These are phyloP conservation scores for Drosophila niveifrons DNA, from an alignment of 2,888 invertebrate genomes.

Conservation along the genomic window DNA sequence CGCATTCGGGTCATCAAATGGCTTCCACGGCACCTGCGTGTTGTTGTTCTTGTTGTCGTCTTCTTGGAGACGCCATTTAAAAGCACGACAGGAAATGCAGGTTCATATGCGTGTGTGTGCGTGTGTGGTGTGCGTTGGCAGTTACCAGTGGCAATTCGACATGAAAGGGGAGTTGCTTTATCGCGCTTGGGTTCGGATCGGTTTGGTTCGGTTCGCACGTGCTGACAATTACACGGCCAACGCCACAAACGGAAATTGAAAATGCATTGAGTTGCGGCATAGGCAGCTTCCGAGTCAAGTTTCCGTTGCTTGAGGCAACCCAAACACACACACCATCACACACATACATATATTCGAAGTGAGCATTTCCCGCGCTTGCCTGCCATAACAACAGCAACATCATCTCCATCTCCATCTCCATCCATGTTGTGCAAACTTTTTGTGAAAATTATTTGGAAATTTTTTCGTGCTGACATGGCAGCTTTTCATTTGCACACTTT, in stretches of 20 bases:
- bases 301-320: slow-evolving; percentile 43
- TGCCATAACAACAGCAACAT: slow-evolving; percentile 2
- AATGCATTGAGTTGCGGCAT: slow-evolving; percentile 57
- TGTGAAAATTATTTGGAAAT: slow-evolving; percentile 26
- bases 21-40: slow-evolving; percentile 1
- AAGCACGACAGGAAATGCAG: slow-evolving; percentile 43
- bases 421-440: slow-evolving; percentile 22
- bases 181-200: slow-evolving; percentile 3
- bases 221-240: slow-evolving; percentile 57
- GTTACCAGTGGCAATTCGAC: slow-evolving; percentile 4
- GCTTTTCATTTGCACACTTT: slow-evolving; percentile 54
- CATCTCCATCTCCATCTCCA: neutral
- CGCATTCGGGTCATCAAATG: slow-evolving; percentile 54
- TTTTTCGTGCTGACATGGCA: slow-evolving; percentile 43
- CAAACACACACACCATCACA: slow-evolving; percentile 1
- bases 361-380: neutral
- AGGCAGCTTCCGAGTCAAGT: slow-evolving; percentile 56
- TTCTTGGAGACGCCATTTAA: slow-evolving; percentile 23
- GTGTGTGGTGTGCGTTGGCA: slow-evolving; percentile 3
- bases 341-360: neutral
- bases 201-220: slow-evolving; percentile 41
- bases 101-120: neutral
- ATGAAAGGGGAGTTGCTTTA: slow-evolving; percentile 14
- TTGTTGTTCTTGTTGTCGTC: neutral
- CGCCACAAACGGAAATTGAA: slow-evolving; percentile 61